Conservation (phyloP, 2,888 invertebrate genomes). For the Empis livida region DNA sequence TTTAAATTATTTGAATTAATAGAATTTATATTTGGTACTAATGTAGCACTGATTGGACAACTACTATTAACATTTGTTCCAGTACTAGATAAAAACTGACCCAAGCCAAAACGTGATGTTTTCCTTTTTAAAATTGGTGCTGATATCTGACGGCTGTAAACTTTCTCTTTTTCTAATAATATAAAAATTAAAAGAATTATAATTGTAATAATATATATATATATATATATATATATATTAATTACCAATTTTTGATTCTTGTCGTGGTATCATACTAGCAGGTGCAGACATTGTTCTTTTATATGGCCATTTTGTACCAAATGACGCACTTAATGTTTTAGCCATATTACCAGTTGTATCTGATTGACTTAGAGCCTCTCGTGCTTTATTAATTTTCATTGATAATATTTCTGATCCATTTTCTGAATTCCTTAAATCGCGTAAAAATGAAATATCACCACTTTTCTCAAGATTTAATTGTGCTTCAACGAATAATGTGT, state of each 20-base stretch:
- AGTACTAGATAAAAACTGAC: slow-evolving; percentile 54
- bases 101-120: slow-evolving; percentile 81
- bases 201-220: background rate
- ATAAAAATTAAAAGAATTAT: background rate
- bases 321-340: slow-evolving; percentile 73
- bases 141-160: slow-evolving; percentile 83
- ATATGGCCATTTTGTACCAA: slow-evolving; percentile 90
- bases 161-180: slow-evolving; percentile 59
- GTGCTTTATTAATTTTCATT: slow-evolving; percentile 75
- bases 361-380: slow-evolving; percentile 71
- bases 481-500: slow-evolving; percentile 88
- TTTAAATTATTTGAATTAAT: too few relatives aligned
- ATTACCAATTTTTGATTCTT: slow-evolving; percentile 55
- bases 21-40: slow-evolving; percentile 20
- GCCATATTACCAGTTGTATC: slow-evolving; percentile 47
- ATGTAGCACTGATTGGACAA: slow-evolving; percentile 22
- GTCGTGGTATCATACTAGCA: slow-evolving; percentile 63
- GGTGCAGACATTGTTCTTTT: slow-evolving; percentile 91
- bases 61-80: slow-evolving; percentile 27
- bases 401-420: slow-evolving; percentile 74
- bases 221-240: too few relatives aligned
- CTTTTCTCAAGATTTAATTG: slow-evolving; percentile 80
- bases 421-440: slow-evolving; percentile 82
- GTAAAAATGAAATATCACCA: slow-evolving; percentile 69
- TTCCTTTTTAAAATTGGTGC: slow-evolving; percentile 90